A percentile compares a stretch with the other conserved stretches of the same genome.
phyloP scores from a whole-genome alignment of 2,113 vertebrate genomes.

The Tamias sibiricus region DNA sequence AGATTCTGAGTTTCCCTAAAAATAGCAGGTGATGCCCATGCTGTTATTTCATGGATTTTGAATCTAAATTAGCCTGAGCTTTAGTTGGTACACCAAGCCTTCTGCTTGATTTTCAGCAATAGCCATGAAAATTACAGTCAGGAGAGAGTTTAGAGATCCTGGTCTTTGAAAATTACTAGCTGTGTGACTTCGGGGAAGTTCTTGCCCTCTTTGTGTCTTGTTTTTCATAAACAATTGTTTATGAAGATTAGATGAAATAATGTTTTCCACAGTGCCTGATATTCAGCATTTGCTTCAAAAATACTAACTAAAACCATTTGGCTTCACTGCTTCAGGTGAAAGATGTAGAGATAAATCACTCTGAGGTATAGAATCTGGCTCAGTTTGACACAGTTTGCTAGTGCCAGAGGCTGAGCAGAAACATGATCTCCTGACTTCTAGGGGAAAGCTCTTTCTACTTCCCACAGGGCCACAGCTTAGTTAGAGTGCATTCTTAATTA shows the following conservation, averaged over 20 bases:
- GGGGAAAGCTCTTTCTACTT: not conserved
- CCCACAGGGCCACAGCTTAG: not conserved
- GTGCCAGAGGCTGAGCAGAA: not conserved
- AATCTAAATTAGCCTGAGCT: not conserved
- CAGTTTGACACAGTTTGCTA: not conserved
- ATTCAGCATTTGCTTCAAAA: not conserved
- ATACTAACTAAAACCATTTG: not conserved
- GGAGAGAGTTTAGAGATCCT: not conserved
- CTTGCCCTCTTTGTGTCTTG: not conserved
- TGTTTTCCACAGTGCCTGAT: not conserved
- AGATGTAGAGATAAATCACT: not conserved
- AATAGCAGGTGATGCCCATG: not conserved
- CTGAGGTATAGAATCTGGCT: not conserved
- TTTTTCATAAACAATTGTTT: slow-evolving; percentile 24
- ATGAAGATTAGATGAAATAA: not conserved
- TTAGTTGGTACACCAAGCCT: not conserved
- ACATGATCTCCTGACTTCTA: not conserved
- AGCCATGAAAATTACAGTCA: not conserved
- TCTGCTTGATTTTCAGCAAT: not conserved
- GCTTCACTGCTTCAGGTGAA: not conserved
- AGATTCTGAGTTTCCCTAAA: not conserved
- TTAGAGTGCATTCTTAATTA: not conserved
- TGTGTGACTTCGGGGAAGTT: not conserved
- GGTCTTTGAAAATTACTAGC: slow-evolving; percentile 18
- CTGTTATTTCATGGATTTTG: not conserved